These are phyloP conservation scores for silkworm (Bombyx mori) DNA, from an alignment of 1,140 invertebrate genomes.

Conservation along the genomic window ASM3026992v2 NC_085111.1:6443501-6444000, in stretches of 20 bases:
- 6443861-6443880: too few relatives aligned
- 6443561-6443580: constrained; percentile 59
- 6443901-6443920: too few relatives aligned
- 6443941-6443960: too few relatives aligned
- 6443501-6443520: too few relatives aligned
- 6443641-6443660: constrained; percentile 65
- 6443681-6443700: not conserved
- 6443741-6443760: not conserved
- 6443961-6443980: too few relatives aligned
- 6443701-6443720: not conserved
- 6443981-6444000: too few relatives aligned
- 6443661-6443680: constrained; percentile 54
- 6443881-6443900: too few relatives aligned
- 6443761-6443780: not conserved
- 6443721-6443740: not conserved
- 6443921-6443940: too few relatives aligned
- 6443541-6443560: constrained; percentile 56
- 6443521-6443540: constrained; percentile 37
- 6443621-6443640: constrained; percentile 55
- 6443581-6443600: constrained; percentile 44
- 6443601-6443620: constrained; percentile 25
- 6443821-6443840: too few relatives aligned
- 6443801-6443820: too few relatives aligned
- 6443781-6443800: too few relatives aligned
- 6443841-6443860: too few relatives aligned